Conservation (phyloP, 35 echinoderm and acorn worm species). For the Heliocidaris erythrogramma region DNA sequence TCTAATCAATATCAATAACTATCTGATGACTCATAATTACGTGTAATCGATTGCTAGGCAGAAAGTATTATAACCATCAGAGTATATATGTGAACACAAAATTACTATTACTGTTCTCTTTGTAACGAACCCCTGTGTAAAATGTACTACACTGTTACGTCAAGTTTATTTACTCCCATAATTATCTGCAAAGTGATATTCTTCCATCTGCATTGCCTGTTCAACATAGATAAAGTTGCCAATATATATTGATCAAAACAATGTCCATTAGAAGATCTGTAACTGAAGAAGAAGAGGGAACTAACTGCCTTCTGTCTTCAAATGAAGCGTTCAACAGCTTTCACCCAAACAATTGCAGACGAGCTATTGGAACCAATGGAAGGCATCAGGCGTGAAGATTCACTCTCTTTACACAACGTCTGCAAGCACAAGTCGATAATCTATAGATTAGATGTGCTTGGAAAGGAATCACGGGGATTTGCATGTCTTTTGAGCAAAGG, state of each 20-base stretch:
- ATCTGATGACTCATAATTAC: slow-evolving; percentile 3
- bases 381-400: neutral
- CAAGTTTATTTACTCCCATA: neutral
- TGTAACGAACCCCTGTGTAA: neutral
- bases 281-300: neutral
- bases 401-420: too few relatives aligned
- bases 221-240: neutral
- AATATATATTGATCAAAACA: neutral
- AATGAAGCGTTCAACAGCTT: neutral
- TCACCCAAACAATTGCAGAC: neutral
- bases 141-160: neutral
- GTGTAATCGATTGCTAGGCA: neutral
- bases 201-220: neutral
- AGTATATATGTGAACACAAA: neutral
- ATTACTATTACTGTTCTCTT: neutral
- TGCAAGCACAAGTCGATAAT: too few relatives aligned
- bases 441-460: too few relatives aligned
- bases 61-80: neutral
- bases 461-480: too few relatives aligned
- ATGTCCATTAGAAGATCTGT: neutral
- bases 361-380: neutral
- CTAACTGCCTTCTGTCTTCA: neutral
- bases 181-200: neutral
- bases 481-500: neutral
- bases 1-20: neutral